A percentile compares a stretch with the other conserved stretches of the same genome.
phyloP scores from a whole-genome alignment of 2,797 vertebrate species.

The Urophycis tenuis region DNA sequence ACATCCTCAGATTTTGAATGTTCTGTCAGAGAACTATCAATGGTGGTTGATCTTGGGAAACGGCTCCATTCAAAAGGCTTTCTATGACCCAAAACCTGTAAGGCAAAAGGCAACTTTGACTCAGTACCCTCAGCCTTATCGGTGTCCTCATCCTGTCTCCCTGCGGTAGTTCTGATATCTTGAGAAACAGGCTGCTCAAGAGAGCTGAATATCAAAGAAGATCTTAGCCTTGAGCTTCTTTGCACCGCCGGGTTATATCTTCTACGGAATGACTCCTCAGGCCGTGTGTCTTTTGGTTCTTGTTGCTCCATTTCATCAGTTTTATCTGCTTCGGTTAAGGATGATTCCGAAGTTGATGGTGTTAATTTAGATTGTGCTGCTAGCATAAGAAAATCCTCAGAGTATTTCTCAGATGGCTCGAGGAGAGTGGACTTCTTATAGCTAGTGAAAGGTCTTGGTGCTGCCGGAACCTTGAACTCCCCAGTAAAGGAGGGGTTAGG shows the following conservation, averaged over 20 bases:
- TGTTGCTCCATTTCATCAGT: conserved; percentile 63
- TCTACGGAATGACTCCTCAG: conserved; percentile 81
- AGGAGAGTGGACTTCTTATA: conserved; percentile 38
- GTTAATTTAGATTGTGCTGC: conserved; percentile 42
- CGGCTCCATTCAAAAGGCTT: conserved; percentile 22
- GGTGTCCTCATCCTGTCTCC: conserved; percentile 72
- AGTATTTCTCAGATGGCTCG: conserved; percentile 42
- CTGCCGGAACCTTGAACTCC: conserved; percentile 57
- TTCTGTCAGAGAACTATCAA: conserved; percentile 4
- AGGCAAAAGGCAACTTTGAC: conserved; percentile 69
- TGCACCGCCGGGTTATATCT: conserved; percentile 77
- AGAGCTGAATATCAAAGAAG: conserved; percentile 89
- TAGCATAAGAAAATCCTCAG: conserved; percentile 38
- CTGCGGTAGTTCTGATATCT: conserved; percentile 47
- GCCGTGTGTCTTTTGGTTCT: conserved; percentile 57
- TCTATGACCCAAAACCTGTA: conserved; percentile 75
- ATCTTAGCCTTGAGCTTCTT: conserved; percentile 84
- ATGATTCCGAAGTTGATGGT: conserved; percentile 56
- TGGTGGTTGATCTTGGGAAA: background rate
- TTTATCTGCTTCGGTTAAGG: conserved; percentile 61
- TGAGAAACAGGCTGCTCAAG: conserved; percentile 71
- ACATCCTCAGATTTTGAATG: background rate
- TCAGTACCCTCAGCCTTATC: conserved; percentile 66
- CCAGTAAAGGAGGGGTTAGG: conserved; percentile 38
- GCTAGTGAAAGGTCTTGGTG: conserved; percentile 56